These are phyloP conservation scores for Notolabrus celidotus DNA, from an alignment of 2,797 vertebrate species.

Conservation along the genomic window DNA sequence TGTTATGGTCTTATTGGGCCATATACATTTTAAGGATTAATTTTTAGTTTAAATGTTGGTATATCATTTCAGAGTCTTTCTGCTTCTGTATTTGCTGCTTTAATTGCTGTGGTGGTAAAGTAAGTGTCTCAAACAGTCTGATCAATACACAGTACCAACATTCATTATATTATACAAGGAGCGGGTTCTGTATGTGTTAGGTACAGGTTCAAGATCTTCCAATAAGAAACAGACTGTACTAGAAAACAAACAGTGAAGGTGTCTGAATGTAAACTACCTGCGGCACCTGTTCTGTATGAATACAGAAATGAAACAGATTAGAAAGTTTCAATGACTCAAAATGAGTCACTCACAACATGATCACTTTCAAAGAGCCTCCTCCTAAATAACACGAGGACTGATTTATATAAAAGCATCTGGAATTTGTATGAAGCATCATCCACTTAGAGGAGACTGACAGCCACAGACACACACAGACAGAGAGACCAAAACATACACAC, in stretches of 20 bases:
- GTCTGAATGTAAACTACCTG: background rate
- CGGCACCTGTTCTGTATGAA: slow-evolving; percentile 6
- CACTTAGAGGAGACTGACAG: slow-evolving; percentile 48
- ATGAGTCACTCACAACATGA: slow-evolving; percentile 14
- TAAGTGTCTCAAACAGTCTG: background rate
- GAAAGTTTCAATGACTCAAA: slow-evolving; percentile 19
- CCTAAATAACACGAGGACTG: slow-evolving; percentile 33
- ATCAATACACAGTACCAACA: slow-evolving; percentile 10
- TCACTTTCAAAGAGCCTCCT: slow-evolving; percentile 33
- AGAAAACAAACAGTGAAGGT: background rate
- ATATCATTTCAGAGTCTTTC: too few species aligned
- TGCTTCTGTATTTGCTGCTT: background rate
- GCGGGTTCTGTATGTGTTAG: background rate
- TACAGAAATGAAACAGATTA: slow-evolving; percentile 3
- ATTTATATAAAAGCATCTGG: slow-evolving; percentile 51
- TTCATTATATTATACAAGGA: background rate
- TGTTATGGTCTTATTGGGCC: too few species aligned
- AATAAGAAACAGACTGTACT: background rate
- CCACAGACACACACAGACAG: slow-evolving; percentile 18
- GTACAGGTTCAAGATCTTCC: background rate
- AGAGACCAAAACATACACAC: slow-evolving; percentile 23
- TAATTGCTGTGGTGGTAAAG: background rate
- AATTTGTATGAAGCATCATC: slow-evolving; percentile 50
- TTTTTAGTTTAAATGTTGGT: too few species aligned
- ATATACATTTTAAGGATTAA: too few species aligned